phyloP scores from a whole-genome alignment of 2,797 vertebrate species.

The Zalophus californianus region DNA sequence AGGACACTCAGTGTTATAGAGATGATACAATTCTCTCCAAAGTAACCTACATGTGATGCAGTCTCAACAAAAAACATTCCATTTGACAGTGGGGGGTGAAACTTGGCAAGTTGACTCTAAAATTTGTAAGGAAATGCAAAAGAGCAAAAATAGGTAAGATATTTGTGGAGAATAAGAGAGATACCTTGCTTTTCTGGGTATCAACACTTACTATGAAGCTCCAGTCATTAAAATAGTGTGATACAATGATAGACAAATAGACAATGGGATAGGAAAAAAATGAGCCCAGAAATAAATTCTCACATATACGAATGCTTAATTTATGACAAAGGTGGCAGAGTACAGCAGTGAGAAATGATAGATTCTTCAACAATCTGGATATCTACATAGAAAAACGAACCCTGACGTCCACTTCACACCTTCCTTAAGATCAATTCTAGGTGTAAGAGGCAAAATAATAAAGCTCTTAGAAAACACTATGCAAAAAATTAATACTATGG shows the following conservation, averaged over 20 bases:
- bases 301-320: not conserved
- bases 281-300: not conserved
- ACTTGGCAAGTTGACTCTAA: not conserved
- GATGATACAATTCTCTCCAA: not conserved
- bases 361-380: not conserved
- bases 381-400: conserved; percentile 13
- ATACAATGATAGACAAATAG: not conserved
- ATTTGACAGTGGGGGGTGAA: not conserved
- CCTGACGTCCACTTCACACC: not conserved
- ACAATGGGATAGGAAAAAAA: not conserved
- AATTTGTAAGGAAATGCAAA: not conserved
- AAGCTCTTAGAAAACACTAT: not conserved
- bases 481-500: not conserved
- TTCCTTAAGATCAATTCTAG: conserved; percentile 14
- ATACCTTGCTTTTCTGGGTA: not conserved
- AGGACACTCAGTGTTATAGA: not conserved
- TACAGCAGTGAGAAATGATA: not conserved
- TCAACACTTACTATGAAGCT: not conserved
- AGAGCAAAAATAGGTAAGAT: not conserved
- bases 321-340: not conserved
- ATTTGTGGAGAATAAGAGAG: conserved; percentile 21
- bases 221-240: not conserved
- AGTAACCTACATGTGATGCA: not conserved
- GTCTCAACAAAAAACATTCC: not conserved
- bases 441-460: conserved; percentile 9